Evolutionary conservation across 2,888 invertebrate species (phyloP).

Genomic region (Diadegma fenestrale): DNA sequence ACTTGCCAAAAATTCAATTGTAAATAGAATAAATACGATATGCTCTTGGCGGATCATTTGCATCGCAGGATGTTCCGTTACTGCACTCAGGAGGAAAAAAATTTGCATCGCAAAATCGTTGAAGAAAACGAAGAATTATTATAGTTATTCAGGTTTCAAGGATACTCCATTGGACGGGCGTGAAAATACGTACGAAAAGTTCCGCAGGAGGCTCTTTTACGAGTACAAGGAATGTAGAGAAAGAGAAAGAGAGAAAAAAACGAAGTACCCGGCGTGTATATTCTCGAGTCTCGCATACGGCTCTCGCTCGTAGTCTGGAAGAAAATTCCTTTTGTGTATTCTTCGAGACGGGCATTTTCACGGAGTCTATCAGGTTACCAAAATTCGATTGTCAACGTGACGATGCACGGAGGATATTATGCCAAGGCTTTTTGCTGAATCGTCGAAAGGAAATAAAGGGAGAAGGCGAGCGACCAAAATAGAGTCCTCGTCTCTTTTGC

Average conservation of each 20-base stretch:
- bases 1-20: slow-evolving; percentile 40
- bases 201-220: slow-evolving; percentile 17
- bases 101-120: slow-evolving; percentile 51
- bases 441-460: slow-evolving; percentile 8
- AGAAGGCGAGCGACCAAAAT: not conserved
- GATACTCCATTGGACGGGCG: not conserved
- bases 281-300: not conserved
- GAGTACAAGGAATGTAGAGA: slow-evolving; percentile 4
- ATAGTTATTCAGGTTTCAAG: slow-evolving; percentile 29
- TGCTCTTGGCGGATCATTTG: slow-evolving; percentile 18
- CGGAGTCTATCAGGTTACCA: slow-evolving; percentile 46
- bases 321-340: slow-evolving; percentile 29
- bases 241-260: not conserved
- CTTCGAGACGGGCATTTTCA: slow-evolving; percentile 37
- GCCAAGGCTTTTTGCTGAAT: slow-evolving; percentile 28
- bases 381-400: slow-evolving; percentile 52
- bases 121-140: slow-evolving; percentile 43
- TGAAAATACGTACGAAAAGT: slow-evolving; percentile 26
- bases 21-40: slow-evolving; percentile 30
- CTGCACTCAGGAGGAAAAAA: slow-evolving; percentile 19
- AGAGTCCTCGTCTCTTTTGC: not conserved
- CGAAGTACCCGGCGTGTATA: not conserved
- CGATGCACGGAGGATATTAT: slow-evolving; percentile 31
- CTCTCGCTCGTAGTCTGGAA: not conserved
- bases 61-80: slow-evolving; percentile 11